Conservation (phyloP, 2,797 vertebrate species). For the Gambusia yucatana region DNA sequence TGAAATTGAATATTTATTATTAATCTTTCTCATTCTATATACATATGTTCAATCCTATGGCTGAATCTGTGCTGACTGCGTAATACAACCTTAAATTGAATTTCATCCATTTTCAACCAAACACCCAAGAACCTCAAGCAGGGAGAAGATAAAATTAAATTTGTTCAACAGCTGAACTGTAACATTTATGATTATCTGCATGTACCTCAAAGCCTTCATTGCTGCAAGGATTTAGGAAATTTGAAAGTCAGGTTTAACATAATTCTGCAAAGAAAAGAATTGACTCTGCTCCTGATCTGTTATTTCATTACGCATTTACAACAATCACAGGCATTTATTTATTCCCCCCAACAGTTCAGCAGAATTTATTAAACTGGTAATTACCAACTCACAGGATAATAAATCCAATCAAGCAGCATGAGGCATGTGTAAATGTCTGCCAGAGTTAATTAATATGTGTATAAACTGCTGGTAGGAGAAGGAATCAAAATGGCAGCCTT, state of each 20-base stretch:
- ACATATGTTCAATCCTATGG: conserved; percentile 19
- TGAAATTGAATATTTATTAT: conserved; percentile 31
- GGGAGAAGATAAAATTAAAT: conserved; percentile 21
- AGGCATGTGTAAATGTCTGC: conserved; percentile 1
- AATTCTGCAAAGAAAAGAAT: background rate
- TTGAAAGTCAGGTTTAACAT: background rate
- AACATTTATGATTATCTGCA: background rate
- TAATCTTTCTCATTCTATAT: conserved; percentile 35
- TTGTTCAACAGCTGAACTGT: background rate
- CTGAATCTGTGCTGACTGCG: conserved; percentile 31
- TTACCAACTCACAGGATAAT: background rate
- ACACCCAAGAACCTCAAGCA: conserved; percentile 7
- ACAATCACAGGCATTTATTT: background rate
- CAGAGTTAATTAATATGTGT: conserved; percentile 1
- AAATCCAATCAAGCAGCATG: background rate
- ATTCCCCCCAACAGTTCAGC: background rate
- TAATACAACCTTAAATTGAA: conserved; percentile 17
- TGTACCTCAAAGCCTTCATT: background rate
- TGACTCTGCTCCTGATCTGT: background rate
- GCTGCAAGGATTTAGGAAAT: conserved; percentile 12
- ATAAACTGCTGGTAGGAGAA: conserved; percentile 5
- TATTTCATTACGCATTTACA: background rate
- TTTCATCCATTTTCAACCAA: conserved; percentile 9
- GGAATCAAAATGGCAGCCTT: conserved; percentile 4
- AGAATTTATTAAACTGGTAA: conserved; percentile 1